These are phyloP conservation scores for Ennomos quercinarius DNA, from an alignment of 2,888 invertebrate genomes.

Conservation along the genomic window DNA sequence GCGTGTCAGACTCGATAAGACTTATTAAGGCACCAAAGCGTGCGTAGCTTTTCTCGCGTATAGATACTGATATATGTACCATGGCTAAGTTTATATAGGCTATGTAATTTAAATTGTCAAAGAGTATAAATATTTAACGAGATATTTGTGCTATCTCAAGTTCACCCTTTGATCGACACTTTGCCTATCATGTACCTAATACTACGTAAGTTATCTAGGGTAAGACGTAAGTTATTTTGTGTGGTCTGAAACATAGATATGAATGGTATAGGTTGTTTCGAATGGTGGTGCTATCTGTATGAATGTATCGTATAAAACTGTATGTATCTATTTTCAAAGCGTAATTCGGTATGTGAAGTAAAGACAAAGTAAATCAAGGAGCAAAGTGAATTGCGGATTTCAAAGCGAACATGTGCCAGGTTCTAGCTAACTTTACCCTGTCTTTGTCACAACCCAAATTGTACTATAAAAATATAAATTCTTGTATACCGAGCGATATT, in stretches of 20 bases:
- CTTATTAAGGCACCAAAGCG: slow-evolving; percentile 15
- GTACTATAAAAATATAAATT: not conserved
- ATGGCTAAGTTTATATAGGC: slow-evolving; percentile 6
- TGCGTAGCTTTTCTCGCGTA: slow-evolving; percentile 22
- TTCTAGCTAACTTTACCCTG: not conserved
- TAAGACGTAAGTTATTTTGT: slow-evolving; percentile 41
- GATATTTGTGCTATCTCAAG: slow-evolving; percentile 19
- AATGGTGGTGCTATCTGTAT: slow-evolving; percentile 79
- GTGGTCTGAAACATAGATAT: slow-evolving; percentile 42
- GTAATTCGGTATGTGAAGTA: slow-evolving; percentile 40
- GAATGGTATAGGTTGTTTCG: slow-evolving; percentile 63
- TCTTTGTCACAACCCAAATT: not conserved
- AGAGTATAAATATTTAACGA: slow-evolving; percentile 5
- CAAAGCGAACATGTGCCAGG: no score
- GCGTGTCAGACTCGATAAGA: slow-evolving; percentile 22
- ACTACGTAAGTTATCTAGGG: slow-evolving; percentile 39
- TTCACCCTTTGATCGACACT: slow-evolving; percentile 31
- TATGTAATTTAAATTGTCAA: slow-evolving; percentile 8
- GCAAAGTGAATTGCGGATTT: not conserved
- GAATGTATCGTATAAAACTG: slow-evolving; percentile 47
- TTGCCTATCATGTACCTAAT: slow-evolving; percentile 36
- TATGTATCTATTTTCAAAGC: slow-evolving; percentile 44
- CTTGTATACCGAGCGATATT: not conserved
- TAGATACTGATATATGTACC: slow-evolving; percentile 16
- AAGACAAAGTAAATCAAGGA: slow-evolving; percentile 6